A percentile compares a stretch with the other conserved stretches of the same genome.
These are phyloP conservation scores for Microctenopoma steveboyesi DNA, from an alignment of 2,797 vertebrate species.

Conservation along the genomic window DNA sequence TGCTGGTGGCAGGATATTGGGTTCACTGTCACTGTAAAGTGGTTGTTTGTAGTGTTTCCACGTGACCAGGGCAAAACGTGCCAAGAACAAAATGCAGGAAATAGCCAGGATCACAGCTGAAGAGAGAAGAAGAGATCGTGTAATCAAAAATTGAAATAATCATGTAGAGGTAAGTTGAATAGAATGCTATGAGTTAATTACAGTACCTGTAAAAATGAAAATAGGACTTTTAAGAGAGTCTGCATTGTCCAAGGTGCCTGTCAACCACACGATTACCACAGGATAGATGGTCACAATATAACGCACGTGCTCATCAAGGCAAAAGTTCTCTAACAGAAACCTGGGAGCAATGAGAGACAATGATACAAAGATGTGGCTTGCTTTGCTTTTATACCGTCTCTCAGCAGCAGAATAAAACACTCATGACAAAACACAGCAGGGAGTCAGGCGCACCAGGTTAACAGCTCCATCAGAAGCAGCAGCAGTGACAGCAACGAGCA, in stretches of 20 bases:
- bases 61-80: slow-evolving; percentile 52
- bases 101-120: slow-evolving; percentile 61
- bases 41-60: slow-evolving; percentile 72
- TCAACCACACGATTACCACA: slow-evolving; percentile 77
- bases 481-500: slow-evolving; percentile 64
- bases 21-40: slow-evolving; percentile 54
- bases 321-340: slow-evolving; percentile 84
- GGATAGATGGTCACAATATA: slow-evolving; percentile 83
- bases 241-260: slow-evolving; percentile 59
- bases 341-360: slow-evolving; percentile 56
- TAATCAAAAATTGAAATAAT: not conserved
- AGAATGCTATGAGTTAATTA: not conserved
- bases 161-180: not conserved
- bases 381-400: not conserved
- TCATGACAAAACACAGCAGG: slow-evolving; percentile 9
- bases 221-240: slow-evolving; percentile 1
- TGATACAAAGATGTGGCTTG: not conserved
- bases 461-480: slow-evolving; percentile 70
- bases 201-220: slow-evolving; percentile 76
- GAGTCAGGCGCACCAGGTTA: slow-evolving; percentile 66
- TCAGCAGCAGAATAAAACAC: not conserved
- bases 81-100: slow-evolving; percentile 56
- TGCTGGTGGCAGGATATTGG: slow-evolving; percentile 59
- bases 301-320: slow-evolving; percentile 79
- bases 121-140: slow-evolving; percentile 17